Evolutionary conservation across 2,797 vertebrate genomes (phyloP).

Genomic region (Cynopterus sphinx): DNA sequence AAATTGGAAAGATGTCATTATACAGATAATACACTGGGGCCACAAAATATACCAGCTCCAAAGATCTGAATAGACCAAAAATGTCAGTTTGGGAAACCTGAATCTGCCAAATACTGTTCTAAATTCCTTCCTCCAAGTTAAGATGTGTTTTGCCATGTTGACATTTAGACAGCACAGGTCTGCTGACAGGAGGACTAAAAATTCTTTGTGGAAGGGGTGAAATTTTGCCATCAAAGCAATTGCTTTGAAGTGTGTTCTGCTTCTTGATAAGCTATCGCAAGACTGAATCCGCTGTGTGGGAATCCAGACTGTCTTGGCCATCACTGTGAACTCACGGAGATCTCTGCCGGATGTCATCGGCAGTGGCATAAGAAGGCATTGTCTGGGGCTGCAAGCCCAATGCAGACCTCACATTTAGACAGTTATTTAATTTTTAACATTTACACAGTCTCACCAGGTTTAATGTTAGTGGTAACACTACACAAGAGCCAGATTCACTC

Average conservation of each 20-base stretch:
- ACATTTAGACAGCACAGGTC: background rate
- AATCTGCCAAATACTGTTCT: background rate
- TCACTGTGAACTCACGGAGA: too few species aligned
- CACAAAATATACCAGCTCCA: background rate
- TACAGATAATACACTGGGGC: background rate
- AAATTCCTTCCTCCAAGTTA: background rate
- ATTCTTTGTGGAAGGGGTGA: background rate
- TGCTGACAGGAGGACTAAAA: background rate
- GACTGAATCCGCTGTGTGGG: background rate
- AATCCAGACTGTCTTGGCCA: background rate
- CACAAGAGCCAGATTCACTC: background rate
- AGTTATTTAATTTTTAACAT: background rate
- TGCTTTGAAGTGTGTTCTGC: background rate
- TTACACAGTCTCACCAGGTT: background rate
- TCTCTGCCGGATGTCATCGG: too few species aligned
- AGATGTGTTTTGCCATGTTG: background rate
- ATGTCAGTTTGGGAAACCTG: background rate
- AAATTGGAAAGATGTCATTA: background rate
- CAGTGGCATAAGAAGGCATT: background rate
- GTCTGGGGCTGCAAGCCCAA: background rate
- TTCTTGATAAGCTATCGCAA: background rate
- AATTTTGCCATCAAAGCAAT: background rate
- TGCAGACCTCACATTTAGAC: background rate
- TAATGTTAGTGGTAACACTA: background rate
- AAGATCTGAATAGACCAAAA: background rate